Percentiles rank a stretch among this genome's conserved stretches.
These are phyloP conservation scores for Drosophila subobscura DNA, from an alignment of 1,140 invertebrate species.

Conservation along the genomic window DNA sequence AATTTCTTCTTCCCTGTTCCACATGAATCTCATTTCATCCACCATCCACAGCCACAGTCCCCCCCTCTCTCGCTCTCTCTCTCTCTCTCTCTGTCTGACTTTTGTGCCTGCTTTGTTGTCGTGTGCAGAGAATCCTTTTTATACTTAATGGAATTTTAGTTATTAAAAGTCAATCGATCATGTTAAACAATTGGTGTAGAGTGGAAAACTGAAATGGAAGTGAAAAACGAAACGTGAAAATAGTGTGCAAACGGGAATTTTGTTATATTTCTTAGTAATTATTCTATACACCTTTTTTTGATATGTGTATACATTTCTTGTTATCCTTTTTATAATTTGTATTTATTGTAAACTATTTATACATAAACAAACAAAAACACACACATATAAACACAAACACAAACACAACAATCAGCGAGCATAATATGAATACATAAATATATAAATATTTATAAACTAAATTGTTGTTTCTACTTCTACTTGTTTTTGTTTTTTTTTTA, in stretches of 20 bases:
- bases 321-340: slow-evolving; percentile 59
- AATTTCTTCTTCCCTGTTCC: no score
- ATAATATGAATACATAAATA: slow-evolving; percentile 65
- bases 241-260: slow-evolving; percentile 41
- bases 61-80: background rate
- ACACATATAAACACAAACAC: slow-evolving; percentile 21
- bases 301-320: slow-evolving; percentile 43
- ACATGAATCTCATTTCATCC: no score
- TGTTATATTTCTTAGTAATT: slow-evolving; percentile 30
- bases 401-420: slow-evolving; percentile 31
- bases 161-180: slow-evolving; percentile 50
- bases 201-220: slow-evolving; percentile 11
- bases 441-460: slow-evolving; percentile 60
- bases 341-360: slow-evolving; percentile 70
- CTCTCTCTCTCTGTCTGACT: slow-evolving; percentile 10
- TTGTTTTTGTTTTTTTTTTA: slow-evolving; percentile 58
- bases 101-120: slow-evolving; percentile 53
- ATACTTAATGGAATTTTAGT: slow-evolving; percentile 70
- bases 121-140: slow-evolving; percentile 56
- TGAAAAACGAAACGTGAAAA: slow-evolving; percentile 25
- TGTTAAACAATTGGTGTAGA: slow-evolving; percentile 9
- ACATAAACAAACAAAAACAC: slow-evolving; percentile 17
- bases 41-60: no score
- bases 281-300: slow-evolving; percentile 37
- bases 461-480: slow-evolving; percentile 71